These are phyloP conservation scores for Daphoenositta chrysoptera DNA, from an alignment of 2,113 vertebrate genomes.

Conservation along the genomic window DNA sequence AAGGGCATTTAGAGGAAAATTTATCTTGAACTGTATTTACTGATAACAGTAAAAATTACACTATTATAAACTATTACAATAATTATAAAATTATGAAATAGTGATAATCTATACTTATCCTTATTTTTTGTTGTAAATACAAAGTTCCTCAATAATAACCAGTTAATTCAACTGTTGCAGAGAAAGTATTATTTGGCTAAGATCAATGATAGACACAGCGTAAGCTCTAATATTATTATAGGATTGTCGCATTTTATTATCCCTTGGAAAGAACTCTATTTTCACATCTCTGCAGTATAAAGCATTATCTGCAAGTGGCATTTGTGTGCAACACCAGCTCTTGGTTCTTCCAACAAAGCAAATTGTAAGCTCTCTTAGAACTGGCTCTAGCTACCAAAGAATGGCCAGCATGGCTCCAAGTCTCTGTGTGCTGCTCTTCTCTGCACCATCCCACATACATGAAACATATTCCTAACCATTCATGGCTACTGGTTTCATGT, in stretches of 20 bases:
- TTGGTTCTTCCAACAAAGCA: background rate
- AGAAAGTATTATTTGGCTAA: background rate
- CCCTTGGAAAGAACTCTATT: background rate
- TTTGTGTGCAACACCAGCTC: background rate
- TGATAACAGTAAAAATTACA: background rate
- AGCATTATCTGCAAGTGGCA: background rate
- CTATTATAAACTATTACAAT: background rate
- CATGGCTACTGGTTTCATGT: background rate
- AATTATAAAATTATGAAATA: background rate
- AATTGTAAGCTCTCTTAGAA: background rate
- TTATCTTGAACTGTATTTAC: background rate
- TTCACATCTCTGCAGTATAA: background rate
- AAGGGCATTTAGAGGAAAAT: background rate
- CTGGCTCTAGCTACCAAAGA: background rate
- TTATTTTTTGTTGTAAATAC: background rate
- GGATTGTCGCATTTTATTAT: background rate
- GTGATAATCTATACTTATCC: background rate
- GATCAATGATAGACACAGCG: background rate
- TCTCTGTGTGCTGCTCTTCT: background rate
- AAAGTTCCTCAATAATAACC: background rate
- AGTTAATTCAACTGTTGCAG: background rate
- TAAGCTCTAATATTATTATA: background rate
- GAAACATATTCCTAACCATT: background rate
- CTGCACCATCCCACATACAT: background rate
- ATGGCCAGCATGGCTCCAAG: rapidly evolving